These are phyloP conservation scores for Allacma fusca DNA, from an alignment of 2,888 invertebrate genomes.

Conservation along the genomic window DNA sequence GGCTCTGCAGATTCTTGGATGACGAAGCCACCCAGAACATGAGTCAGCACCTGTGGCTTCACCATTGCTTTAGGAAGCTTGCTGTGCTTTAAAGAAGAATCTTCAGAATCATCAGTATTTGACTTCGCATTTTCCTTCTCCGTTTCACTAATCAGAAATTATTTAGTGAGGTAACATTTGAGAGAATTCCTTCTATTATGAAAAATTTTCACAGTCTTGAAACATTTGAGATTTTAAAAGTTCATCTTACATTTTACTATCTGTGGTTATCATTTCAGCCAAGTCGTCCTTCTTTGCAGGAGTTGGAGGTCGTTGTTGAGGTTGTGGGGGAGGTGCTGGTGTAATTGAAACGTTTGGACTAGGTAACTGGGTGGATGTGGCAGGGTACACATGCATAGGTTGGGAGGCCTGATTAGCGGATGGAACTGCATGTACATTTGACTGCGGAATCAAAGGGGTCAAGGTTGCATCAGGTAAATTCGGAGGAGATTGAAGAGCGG, in stretches of 20 bases:
- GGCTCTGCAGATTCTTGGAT: slow-evolving; percentile 93
- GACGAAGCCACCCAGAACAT: slow-evolving; percentile 95
- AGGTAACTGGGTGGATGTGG: slow-evolving; percentile 57
- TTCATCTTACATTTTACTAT: slow-evolving; percentile 3
- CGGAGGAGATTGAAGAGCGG: slow-evolving; percentile 57
- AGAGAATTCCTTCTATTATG: too few species aligned
- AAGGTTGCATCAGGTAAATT: slow-evolving; percentile 60
- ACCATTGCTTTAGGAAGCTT: slow-evolving; percentile 88
- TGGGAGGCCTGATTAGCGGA: slow-evolving; percentile 44
- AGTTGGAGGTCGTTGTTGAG: slow-evolving; percentile 1
- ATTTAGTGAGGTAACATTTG: too few species aligned
- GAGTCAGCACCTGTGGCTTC: slow-evolving; percentile 93
- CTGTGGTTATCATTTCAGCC: not conserved
- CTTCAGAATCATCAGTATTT: slow-evolving; percentile 53
- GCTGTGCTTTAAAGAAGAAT: slow-evolving; percentile 54
- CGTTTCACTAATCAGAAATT: slow-evolving; percentile 50
- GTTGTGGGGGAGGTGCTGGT: slow-evolving; percentile 56
- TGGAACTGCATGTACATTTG: slow-evolving; percentile 43
- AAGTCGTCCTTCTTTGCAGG: slow-evolving; percentile 3
- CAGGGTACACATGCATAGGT: slow-evolving; percentile 51
- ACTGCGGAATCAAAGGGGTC: slow-evolving; percentile 59
- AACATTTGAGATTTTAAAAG: not conserved
- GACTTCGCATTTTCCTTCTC: slow-evolving; percentile 59
- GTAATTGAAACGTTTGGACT: slow-evolving; percentile 61
- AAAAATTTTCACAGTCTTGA: too few species aligned